phyloP scores from a whole-genome alignment of 1,140 invertebrate genomes.

The Heterodera carotae region DNA sequence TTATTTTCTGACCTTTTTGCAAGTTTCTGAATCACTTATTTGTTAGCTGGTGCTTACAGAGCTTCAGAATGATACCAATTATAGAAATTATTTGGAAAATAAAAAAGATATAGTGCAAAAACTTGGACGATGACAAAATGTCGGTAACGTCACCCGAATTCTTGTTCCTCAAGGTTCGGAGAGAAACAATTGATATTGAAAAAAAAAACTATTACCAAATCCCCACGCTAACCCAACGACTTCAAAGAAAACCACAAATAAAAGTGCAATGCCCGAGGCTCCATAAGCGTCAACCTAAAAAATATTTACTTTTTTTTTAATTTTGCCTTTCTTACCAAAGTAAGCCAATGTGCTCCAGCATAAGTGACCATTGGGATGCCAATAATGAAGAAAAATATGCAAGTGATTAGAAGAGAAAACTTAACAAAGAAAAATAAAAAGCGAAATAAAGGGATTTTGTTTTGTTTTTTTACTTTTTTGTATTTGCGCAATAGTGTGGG shows the following conservation, averaged over 20 bases:
- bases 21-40: no score
- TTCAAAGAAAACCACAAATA: conserved; percentile 95
- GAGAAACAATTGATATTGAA: background rate
- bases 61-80: no score
- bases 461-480: conserved; percentile 49
- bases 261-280: conserved; percentile 81
- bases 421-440: background rate
- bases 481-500: conserved; percentile 59
- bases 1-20: no score
- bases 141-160: no score
- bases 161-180: background rate
- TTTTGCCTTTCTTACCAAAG: conserved; percentile 60
- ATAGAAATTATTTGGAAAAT: no score
- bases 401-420: conserved; percentile 52
- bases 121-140: no score
- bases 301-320: background rate
- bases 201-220: conserved; percentile 73
- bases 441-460: background rate
- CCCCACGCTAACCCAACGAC: conserved; percentile 94
- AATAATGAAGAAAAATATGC: conserved; percentile 61
- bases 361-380: conserved; percentile 64
- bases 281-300: conserved; percentile 78
- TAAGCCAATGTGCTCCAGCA: conserved; percentile 91
- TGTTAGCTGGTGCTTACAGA: no score
- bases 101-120: no score